Evolutionary conservation across 2,888 invertebrate species (phyloP), one percentile per base, ranked within the genome.

Genomic region (Entomobrya proxima): DNA sequence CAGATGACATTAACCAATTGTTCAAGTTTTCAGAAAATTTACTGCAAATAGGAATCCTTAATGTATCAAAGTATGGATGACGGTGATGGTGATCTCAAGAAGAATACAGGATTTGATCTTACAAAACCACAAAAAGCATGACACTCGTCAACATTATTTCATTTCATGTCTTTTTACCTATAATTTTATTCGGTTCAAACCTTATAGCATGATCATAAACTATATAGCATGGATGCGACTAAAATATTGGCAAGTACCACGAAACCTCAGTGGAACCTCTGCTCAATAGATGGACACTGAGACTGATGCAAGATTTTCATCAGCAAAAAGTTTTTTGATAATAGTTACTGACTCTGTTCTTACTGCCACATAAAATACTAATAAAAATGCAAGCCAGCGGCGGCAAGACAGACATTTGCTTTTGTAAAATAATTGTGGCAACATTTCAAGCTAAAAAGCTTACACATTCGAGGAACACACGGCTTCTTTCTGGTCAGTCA

Each of bases 371-470:
- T 80, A 81, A 86, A 80, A 81, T 47, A 32, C 72, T 76, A 77
- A 86, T 86, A 76, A 80, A 82, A 50, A 81, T 82, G 77, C 81
- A 86, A 77, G 86, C 82, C 78, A 77, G 82, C 77, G 86, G 86
- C 86, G 82, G 82, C 82, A 82, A 77, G 40, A 55, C 55, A 80
- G 58, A 64, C 80, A 72, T n/a, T n/a, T 77, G 69, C 69, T 77
- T 64, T 69, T 69, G 67, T 76, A 75, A 76, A 81, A 82, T 82
- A 82, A 82, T 82, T 86, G 82, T 82, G 78, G 86, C 78, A 86
- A 30, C 69, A 81, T 80, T 64, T 82, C 50, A 81, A 78, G n/a
- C 61, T 74, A 37, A 58, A 85, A 72, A 67, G 77, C 44, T 44
- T 69, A 13, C 15, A 47, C 15, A 47, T n/a, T 15, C 15, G 24